Evolutionary conservation across 1,140 invertebrate genomes (phyloP), one percentile per base, ranked within the genome.

Genomic region (Saccostrea glomerata): DNA sequence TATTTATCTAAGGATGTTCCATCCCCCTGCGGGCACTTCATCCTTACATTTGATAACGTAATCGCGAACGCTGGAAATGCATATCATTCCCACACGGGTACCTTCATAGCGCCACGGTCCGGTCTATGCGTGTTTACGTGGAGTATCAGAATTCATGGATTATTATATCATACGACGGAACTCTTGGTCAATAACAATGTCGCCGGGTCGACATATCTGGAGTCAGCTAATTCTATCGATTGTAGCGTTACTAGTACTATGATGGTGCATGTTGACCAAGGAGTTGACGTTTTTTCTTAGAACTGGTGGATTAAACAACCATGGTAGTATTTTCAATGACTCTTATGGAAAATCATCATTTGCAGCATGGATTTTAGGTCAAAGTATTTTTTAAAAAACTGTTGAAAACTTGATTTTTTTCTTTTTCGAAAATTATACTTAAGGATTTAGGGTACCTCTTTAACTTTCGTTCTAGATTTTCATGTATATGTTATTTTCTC

Each of bases 31-130:
- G 23, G 9, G 13, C 54, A 84, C 11, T 15, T 55, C 0, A 85
- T 47, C 2, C n/a, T 87, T 11, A 40, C 54, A 4, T 85, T 56
- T 17, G 84, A 85, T 15, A 85, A 11, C 2, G 84, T 85, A 17
- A 63, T 85, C 9, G 63, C n/a, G 23, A 85, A 85, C 25, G 56
- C 11, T 5, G 84, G 84, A 63, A 63, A 63, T 20, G 84, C 84
- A 17, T 85, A 63, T 15, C 25, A 63, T 13, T 17, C 55, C 12
- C 13, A 25, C 1, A 2, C 55, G 2, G 84, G 84, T 0, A 63
- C 15, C 0, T 85, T 85, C 17, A 60, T 85, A 1, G 55, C 84
- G 9, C 58, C 58, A 15, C 58, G 58, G 1, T 17, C 15, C n/a
- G 58, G 58, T 20, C 58, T 63, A 15, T 63, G n/a, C 58, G 23